These are phyloP conservation scores for Philopedon plagiatum DNA, from an alignment of 2,888 invertebrate genomes.

Conservation along the genomic window DNA sequence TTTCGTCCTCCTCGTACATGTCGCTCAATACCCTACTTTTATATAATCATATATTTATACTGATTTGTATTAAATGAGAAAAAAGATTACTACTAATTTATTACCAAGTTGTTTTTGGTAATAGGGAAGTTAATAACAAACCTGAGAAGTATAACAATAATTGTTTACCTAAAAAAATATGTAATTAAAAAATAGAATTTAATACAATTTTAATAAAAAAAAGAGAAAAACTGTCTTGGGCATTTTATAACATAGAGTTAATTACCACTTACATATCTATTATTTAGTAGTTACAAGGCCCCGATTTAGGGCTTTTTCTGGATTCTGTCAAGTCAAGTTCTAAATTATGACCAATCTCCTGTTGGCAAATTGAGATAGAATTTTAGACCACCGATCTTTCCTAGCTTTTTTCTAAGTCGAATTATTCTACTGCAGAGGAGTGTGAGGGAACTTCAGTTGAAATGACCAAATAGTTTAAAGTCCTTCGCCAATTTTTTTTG, in stretches of 20 bases:
- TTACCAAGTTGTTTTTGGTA: slow-evolving; percentile 55
- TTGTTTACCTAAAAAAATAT: slow-evolving; percentile 65
- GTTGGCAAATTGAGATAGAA: slow-evolving; percentile 48
- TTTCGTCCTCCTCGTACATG: slow-evolving; percentile 60
- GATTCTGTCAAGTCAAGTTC: slow-evolving; percentile 20
- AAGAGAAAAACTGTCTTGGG: slow-evolving; percentile 64
- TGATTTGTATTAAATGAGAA: slow-evolving; percentile 67
- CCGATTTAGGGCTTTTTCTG: slow-evolving; percentile 23
- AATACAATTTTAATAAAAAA: slow-evolving; percentile 68
- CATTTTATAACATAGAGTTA: slow-evolving; percentile 62
- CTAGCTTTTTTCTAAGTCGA: slow-evolving; percentile 1
- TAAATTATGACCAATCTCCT: slow-evolving; percentile 25
- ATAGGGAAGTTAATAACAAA: slow-evolving; percentile 55
- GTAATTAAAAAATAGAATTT: slow-evolving; percentile 67
- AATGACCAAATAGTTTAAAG: slow-evolving; percentile 63
- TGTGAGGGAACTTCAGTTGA: neutral
- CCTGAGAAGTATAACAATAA: slow-evolving; percentile 66
- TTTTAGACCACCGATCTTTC: slow-evolving; percentile 25
- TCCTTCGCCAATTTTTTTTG: slow-evolving; percentile 62
- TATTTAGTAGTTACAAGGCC: slow-evolving; percentile 40
- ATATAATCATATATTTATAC: slow-evolving; percentile 69
- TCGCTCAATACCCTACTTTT: slow-evolving; percentile 64
- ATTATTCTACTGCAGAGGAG: neutral
- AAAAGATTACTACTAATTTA: slow-evolving; percentile 65
- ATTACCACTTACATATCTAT: slow-evolving; percentile 59